These are phyloP conservation scores for Ailuropoda melanoleuca DNA, from an alignment of 2,113 vertebrate genomes.

Conservation along the genomic window DNA sequence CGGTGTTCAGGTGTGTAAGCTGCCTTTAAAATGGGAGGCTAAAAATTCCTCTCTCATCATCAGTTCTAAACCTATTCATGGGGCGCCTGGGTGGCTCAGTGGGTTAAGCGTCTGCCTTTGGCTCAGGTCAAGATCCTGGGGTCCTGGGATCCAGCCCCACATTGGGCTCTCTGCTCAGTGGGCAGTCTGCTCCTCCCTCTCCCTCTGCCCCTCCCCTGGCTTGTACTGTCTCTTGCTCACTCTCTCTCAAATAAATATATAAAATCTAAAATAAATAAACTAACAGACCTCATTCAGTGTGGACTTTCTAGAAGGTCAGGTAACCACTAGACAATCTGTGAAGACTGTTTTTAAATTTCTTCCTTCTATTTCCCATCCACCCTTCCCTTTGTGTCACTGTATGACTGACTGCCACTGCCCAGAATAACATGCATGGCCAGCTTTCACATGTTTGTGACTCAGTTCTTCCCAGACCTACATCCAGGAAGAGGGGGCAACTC, in stretches of 20 bases:
- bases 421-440: background rate
- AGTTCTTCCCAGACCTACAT: background rate
- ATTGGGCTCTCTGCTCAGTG: too few relatives aligned
- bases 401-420: background rate
- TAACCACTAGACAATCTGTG: background rate
- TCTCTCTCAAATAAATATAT: background rate
- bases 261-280: background rate
- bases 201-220: too few relatives aligned
- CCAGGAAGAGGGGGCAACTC: background rate
- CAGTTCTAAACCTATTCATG: conserved; percentile 1
- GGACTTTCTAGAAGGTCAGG: background rate
- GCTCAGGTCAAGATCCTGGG: too few relatives aligned
- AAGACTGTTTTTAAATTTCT: conserved; percentile 5
- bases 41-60: conserved; percentile 37
- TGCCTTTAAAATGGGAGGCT: background rate
- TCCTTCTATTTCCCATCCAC: background rate
- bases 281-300: background rate
- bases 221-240: background rate
- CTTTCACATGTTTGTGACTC: background rate
- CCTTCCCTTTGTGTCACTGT: background rate
- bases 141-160: too few relatives aligned
- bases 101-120: too few relatives aligned
- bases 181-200: too few relatives aligned
- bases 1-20: background rate
- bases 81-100: too few relatives aligned